These are phyloP conservation scores for Myotis brandtii DNA, from an alignment of 2,113 vertebrate species.

Conservation along the genomic window DNA sequence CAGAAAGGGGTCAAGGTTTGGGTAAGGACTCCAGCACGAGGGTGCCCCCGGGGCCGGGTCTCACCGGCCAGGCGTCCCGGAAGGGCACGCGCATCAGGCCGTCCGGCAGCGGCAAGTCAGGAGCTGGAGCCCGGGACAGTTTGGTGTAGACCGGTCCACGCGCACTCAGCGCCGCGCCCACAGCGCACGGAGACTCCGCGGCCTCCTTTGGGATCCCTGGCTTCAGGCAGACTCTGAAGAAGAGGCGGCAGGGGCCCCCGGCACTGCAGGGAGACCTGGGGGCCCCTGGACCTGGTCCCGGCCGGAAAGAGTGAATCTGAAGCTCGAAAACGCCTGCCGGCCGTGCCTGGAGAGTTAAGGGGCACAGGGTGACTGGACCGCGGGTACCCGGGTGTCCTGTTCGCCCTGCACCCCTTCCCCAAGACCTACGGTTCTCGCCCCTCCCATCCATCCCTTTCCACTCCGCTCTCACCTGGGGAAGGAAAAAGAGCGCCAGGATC, in stretches of 20 bases:
- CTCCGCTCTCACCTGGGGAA: constrained; percentile 72
- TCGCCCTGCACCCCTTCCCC: background rate
- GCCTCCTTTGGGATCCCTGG: constrained; percentile 88
- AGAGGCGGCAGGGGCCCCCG: constrained; percentile 86
- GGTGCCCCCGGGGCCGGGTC: constrained; percentile 33
- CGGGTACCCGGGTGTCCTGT: background rate
- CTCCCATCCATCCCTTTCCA: background rate
- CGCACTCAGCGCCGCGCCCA: constrained; percentile 87
- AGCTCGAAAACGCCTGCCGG: constrained; percentile 92
- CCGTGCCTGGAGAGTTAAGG: constrained; percentile 79
- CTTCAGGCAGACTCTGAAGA: constrained; percentile 93
- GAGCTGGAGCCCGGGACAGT: constrained; percentile 82
- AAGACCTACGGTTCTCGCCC: background rate
- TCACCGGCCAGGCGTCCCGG: constrained; percentile 93
- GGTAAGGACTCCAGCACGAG: too few species aligned
- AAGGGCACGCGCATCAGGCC: constrained; percentile 89
- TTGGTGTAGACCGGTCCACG: constrained; percentile 82
- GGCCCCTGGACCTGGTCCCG: background rate
- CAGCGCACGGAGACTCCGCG: constrained; percentile 90
- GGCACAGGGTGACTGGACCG: background rate
- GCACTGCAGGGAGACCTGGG: constrained; percentile 63
- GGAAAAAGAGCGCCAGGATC: constrained; percentile 58
- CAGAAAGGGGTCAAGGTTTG: background rate
- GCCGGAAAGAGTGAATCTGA: constrained; percentile 90
- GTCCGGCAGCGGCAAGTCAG: constrained; percentile 83